A percentile compares a stretch with the other conserved stretches of the same genome.
phyloP scores from a whole-genome alignment of 2,888 invertebrate species.

The Dryococelus australis region DNA sequence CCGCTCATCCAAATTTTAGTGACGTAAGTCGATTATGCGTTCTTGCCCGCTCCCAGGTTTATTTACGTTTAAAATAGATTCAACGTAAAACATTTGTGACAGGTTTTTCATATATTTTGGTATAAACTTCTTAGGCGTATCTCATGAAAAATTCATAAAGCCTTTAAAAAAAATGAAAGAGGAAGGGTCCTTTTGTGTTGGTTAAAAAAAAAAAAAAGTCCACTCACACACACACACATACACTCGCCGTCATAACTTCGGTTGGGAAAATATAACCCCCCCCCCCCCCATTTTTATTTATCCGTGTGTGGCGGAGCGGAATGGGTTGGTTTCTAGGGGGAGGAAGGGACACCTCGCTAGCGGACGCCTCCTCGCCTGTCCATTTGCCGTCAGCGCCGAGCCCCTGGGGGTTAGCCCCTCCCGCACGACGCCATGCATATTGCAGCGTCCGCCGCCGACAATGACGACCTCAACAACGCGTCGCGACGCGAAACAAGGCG shows the following conservation, averaged over 20 bases:
- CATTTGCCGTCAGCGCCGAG: neutral
- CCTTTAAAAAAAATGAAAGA: neutral
- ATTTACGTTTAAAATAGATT: neutral
- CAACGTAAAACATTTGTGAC: neutral
- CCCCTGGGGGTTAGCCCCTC: no score
- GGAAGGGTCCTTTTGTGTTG: neutral
- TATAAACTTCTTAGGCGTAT: neutral
- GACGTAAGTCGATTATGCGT: no score
- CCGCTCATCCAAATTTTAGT: no score
- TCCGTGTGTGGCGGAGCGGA: neutral
- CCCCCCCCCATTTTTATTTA: neutral
- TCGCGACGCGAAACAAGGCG: no score
- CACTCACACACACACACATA: neutral
- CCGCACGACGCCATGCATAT: neutral
- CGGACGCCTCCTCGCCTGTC: conserved; percentile 1
- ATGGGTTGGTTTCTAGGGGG: neutral
- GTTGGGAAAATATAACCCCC: neutral
- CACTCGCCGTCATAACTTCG: neutral
- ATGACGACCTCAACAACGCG: no score
- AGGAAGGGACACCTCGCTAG: neutral
- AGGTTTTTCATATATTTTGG: neutral
- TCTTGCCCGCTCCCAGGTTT: neutral
- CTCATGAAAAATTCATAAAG: neutral
- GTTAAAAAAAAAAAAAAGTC: neutral
- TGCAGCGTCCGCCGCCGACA: neutral